These are phyloP conservation scores for Dugesia japonica DNA, from an alignment of 2,888 invertebrate genomes.

Conservation along the genomic window DNA sequence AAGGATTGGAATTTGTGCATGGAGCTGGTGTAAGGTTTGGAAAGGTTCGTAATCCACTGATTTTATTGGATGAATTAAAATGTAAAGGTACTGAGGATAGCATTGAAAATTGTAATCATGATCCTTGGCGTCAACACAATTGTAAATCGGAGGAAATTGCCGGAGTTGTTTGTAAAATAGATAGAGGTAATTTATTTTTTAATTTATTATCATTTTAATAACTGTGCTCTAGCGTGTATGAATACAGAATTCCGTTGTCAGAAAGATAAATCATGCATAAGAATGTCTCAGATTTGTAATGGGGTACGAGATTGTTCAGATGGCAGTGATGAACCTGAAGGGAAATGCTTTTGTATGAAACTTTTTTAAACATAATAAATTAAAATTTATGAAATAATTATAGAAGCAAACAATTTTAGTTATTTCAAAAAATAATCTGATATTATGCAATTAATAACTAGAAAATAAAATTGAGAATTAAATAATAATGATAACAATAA, in stretches of 20 bases:
- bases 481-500: too few species aligned
- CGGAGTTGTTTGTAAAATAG: conserved; percentile 42
- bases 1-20: not conserved
- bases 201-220: not conserved
- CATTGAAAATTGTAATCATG: conserved; percentile 56
- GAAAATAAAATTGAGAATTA: too few species aligned
- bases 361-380: too few species aligned
- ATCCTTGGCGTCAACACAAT: conserved; percentile 61
- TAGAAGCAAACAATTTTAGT: too few species aligned
- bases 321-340: conserved; percentile 40
- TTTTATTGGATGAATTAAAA: conserved; percentile 58
- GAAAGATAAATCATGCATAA: conserved; percentile 38
- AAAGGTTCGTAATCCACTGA: conserved; percentile 46
- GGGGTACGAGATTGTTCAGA: conserved; percentile 43
- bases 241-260: conserved; percentile 26
- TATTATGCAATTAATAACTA: too few species aligned
- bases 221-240: conserved; percentile 11
- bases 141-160: conserved; percentile 51
- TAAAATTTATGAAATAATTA: too few species aligned
- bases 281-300: conserved; percentile 40
- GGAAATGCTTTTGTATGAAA: conserved; percentile 26
- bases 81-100: conserved; percentile 59
- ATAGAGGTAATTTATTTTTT: conserved; percentile 21
- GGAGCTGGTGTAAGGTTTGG: conserved; percentile 38
- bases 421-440: too few species aligned